These are phyloP conservation scores for Lithophane ornitopus DNA, from an alignment of 2,888 invertebrate genomes.

Conservation along the genomic window DNA sequence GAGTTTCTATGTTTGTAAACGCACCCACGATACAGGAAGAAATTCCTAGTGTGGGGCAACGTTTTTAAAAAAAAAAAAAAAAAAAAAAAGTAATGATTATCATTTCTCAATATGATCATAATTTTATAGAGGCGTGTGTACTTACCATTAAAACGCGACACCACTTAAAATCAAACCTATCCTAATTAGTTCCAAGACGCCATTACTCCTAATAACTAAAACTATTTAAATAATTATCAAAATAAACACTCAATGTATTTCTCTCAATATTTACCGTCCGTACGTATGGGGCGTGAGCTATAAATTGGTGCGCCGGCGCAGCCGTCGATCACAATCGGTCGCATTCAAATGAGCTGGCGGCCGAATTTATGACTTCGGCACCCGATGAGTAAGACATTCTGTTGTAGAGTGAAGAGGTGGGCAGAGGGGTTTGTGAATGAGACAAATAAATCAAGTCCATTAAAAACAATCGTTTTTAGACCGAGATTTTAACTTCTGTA, in stretches of 20 bases:
- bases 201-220: constrained; percentile 33
- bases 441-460: no score
- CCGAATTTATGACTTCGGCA: constrained; percentile 84
- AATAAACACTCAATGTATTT: constrained; percentile 50
- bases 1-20: no score
- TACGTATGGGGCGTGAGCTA: constrained; percentile 70
- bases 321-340: constrained; percentile 87
- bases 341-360: constrained; percentile 86
- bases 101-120: not conserved
- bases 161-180: not conserved
- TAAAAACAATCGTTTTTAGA: no score
- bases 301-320: constrained; percentile 77
- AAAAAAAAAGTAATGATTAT: no score
- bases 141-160: not conserved
- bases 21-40: no score
- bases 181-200: constrained; percentile 20
- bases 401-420: constrained; percentile 58
- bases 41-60: no score
- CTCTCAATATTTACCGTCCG: constrained; percentile 62
- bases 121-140: not conserved
- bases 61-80: no score
- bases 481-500: no score
- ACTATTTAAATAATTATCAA: constrained; percentile 53
- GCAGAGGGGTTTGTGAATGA: not conserved
- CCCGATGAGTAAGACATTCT: constrained; percentile 85